Evolutionary conservation across 2,888 invertebrate genomes (phyloP), one percentile per base, ranked within the genome.

Genomic region (Cheilosia urbana): DNA sequence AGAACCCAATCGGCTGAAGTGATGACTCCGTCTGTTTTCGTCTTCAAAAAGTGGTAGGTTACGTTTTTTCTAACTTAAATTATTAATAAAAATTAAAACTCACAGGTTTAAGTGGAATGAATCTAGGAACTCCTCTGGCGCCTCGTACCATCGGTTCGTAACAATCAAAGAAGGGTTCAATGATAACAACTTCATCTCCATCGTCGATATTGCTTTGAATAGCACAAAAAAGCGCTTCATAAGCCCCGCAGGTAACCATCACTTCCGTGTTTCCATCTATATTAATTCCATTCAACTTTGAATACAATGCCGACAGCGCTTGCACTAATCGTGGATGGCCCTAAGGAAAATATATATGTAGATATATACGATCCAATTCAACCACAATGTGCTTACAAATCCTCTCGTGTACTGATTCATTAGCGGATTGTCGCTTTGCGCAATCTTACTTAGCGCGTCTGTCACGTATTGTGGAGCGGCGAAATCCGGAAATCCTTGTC

Each of bases 151-250:
- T 98, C 1, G 98, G 98, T 88, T 96, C 97, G 90, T 99, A 99
- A 90, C 99, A 99, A 92, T 99, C 99, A 91, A 98, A 99, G 93
- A 96, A 99, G 0, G 99, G 99, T 91, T 99, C 99, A 87, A 99
- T 98, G 27, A 99, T 97, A 81, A 99, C 98, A 75, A 98, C 98
- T 93, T 98, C 97, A 91, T 97, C 97, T 0, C 96, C 98, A 1
- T 94, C 94, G 88, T 97, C 96, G 9, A 99, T 95, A 90, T 98
- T 96, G 6, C 98, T 94, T 91, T 96, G 94, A 84, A 99, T 96
- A 11, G 97, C 93, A 60, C 96, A 95, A 92, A 96, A 99, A 0
- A 99, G 93, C 0, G 98, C 97, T 91, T 98, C 98, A 90, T 99
- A 99, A 1, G 99, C 99, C 6, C 99, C 99, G 47, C 94, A 94